Conservation (phyloP, 1,140 invertebrate species). For the Magallana ariakensis region DNA sequence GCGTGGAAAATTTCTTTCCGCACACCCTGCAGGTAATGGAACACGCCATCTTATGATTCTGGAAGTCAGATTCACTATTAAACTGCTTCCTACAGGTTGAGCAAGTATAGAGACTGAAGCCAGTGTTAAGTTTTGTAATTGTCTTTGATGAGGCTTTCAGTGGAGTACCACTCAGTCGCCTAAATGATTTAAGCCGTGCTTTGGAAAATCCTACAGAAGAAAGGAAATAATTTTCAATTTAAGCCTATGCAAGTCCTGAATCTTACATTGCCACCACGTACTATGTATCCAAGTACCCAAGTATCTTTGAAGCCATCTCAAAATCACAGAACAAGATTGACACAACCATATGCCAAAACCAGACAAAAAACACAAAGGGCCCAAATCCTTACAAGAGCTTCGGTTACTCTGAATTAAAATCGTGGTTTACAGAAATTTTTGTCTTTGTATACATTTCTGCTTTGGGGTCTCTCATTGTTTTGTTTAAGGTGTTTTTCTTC, state of each 20-base stretch:
- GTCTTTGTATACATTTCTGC: conserved; percentile 19
- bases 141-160: background rate
- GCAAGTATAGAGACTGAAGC: background rate
- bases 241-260: background rate
- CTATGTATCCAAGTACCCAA: no score
- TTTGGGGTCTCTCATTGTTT: background rate
- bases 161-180: background rate
- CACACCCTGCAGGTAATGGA: background rate
- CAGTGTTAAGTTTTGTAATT: background rate
- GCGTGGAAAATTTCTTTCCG: background rate
- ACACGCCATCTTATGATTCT: background rate
- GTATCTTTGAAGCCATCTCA: no score
- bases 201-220: background rate
- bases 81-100: background rate
- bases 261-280: background rate
- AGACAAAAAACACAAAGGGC: no score
- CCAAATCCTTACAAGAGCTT: no score
- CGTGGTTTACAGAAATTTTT: background rate
- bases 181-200: background rate
- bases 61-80: background rate
- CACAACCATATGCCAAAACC: no score
- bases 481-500: background rate
- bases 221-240: background rate
- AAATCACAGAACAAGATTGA: no score
- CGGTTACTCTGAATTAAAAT: no score